phyloP scores from a whole-genome alignment of 2,888 invertebrate genomes.

The Epirrhoe tristata region DNA sequence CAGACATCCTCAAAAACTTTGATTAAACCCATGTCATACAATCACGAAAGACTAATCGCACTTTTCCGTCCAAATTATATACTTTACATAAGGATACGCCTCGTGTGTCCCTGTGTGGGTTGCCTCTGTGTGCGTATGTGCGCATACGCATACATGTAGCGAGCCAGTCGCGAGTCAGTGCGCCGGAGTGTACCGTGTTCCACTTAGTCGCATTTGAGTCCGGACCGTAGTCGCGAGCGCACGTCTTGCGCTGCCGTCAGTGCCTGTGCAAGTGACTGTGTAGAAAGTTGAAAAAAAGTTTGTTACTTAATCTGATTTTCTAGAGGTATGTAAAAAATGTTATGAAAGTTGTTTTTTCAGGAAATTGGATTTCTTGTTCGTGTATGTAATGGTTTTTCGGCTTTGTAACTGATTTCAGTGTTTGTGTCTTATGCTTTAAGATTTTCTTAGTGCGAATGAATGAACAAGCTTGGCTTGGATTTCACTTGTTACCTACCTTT shows the following conservation, averaged over 20 bases:
- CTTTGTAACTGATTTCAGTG: conserved; percentile 6
- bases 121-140: conserved; percentile 48
- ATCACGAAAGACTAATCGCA: conserved; percentile 67
- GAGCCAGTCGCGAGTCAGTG: conserved; percentile 62
- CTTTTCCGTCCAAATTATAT: conserved; percentile 73
- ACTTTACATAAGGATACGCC: conserved; percentile 54
- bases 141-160: conserved; percentile 44
- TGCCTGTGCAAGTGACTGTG: conserved; percentile 61
- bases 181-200: conserved; percentile 75
- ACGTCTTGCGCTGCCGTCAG: conserved; percentile 58
- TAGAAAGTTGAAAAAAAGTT: conserved; percentile 46
- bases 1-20: conserved; percentile 47
- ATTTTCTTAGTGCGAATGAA: neutral
- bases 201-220: conserved; percentile 82
- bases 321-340: conserved; percentile 40
- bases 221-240: conserved; percentile 58
- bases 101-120: conserved; percentile 65
- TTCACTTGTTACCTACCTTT: neutral
- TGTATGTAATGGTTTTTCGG: conserved; percentile 6
- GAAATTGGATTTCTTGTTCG: conserved; percentile 28
- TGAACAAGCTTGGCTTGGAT: neutral
- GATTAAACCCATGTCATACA: conserved; percentile 50
- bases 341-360: conserved; percentile 42
- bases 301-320: conserved; percentile 45
- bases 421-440: neutral